A percentile compares a stretch with the other conserved stretches of the same genome.
phyloP scores from a whole-genome alignment of 2,113 vertebrate species.

The Syngnathoides biaculeatus region DNA sequence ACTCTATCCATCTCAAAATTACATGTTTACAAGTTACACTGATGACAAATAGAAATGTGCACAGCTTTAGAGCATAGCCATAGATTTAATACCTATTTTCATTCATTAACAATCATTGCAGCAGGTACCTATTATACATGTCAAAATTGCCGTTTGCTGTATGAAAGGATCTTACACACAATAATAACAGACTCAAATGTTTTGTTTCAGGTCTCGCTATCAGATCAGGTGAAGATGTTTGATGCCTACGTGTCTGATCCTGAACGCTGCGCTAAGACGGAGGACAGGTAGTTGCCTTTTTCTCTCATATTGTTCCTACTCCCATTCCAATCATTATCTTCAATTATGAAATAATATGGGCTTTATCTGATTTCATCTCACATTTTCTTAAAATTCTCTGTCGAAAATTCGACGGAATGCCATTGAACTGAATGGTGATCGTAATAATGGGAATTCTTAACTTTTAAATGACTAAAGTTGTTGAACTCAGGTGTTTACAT shows the following conservation, averaged over 20 bases:
- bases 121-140: too few species aligned
- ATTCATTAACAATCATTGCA: not conserved
- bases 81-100: not conserved
- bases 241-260: constrained; percentile 59
- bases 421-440: too few species aligned
- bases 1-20: not conserved
- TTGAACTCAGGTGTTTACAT: too few species aligned
- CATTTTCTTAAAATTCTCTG: not conserved
- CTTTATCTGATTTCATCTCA: not conserved
- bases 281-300: constrained; percentile 68
- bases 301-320: not conserved
- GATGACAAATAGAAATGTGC: too few species aligned
- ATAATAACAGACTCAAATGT: not conserved
- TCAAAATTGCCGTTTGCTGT: not conserved
- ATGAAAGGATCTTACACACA: too few species aligned
- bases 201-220: constrained; percentile 74
- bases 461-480: not conserved
- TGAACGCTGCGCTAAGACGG: constrained; percentile 39
- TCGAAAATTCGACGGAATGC: not conserved
- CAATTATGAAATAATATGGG: not conserved
- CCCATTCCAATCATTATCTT: not conserved
- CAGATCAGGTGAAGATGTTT: constrained; percentile 61
- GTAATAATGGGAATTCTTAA: too few species aligned
- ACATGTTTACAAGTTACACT: not conserved
- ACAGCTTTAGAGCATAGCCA: too few species aligned